phyloP scores from a whole-genome alignment of 1,140 invertebrate genomes.

The Campoletis sonorensis region DNA sequence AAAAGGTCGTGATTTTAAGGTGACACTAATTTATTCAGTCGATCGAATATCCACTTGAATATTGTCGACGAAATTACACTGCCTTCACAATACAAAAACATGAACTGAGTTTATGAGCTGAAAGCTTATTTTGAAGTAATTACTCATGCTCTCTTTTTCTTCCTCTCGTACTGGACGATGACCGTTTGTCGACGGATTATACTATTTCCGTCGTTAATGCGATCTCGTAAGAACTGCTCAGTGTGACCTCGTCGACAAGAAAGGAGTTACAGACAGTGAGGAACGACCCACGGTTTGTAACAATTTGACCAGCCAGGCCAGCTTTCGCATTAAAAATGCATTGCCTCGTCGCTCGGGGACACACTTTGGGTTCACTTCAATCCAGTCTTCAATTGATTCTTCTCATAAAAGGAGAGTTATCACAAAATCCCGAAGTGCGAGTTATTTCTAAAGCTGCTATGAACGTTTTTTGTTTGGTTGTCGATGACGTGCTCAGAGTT shows the following conservation, averaged over 20 bases:
- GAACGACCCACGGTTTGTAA: conserved; percentile 9
- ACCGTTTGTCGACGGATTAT: not conserved
- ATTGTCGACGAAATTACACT: not conserved
- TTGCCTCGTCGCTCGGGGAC: not conserved
- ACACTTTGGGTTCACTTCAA: not conserved
- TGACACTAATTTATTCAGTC: not conserved
- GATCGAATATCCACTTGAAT: not conserved
- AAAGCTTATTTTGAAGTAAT: not conserved
- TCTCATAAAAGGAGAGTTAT: too few relatives aligned
- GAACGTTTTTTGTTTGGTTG: too few relatives aligned
- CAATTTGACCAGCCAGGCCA: conserved; percentile 4
- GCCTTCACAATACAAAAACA: not conserved
- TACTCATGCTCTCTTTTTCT: not conserved
- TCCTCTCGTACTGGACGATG: not conserved
- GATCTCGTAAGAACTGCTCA: not conserved
- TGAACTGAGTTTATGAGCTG: not conserved
- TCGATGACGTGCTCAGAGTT: too few relatives aligned
- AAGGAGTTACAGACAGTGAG: conserved; percentile 26
- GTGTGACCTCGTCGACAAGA: not conserved
- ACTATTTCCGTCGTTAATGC: not conserved
- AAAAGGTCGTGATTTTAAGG: not conserved
- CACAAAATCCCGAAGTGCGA: too few relatives aligned
- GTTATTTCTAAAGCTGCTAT: too few relatives aligned
- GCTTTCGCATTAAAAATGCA: conserved; percentile 25
- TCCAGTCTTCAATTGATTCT: not conserved